phyloP scores from a whole-genome alignment of 2,113 vertebrate genomes.

The Limanda limanda region DNA sequence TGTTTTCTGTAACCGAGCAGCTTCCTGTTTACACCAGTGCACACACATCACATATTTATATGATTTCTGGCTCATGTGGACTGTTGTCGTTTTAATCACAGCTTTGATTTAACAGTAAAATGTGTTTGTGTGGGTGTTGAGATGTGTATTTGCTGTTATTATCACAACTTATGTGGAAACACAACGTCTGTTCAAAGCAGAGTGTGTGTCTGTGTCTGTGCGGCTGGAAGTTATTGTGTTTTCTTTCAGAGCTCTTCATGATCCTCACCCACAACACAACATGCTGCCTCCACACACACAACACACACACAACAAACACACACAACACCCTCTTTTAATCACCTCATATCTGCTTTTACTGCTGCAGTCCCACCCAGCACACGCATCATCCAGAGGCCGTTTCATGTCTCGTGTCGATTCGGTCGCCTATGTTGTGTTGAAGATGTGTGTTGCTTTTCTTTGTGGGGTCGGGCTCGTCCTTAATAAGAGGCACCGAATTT shows the following conservation, averaged over 20 bases:
- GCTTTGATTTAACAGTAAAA: too few species aligned
- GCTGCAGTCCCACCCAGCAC: slow-evolving; percentile 22
- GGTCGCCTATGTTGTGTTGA: slow-evolving; percentile 31
- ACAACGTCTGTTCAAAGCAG: background rate
- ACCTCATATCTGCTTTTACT: slow-evolving; percentile 31
- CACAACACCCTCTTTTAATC: slow-evolving; percentile 8
- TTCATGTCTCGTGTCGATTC: background rate
- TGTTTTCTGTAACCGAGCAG: too few species aligned
- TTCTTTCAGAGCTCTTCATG: background rate
- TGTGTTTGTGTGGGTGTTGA: too few species aligned
- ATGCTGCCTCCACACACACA: background rate
- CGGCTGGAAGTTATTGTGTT: background rate
- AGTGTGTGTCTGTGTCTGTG: background rate
- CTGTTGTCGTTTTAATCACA: too few species aligned
- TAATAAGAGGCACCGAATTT: slow-evolving; percentile 59
- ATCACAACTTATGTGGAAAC: background rate
- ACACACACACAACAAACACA: background rate
- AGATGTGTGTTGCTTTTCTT: slow-evolving; percentile 11
- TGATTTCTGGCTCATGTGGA: too few species aligned
- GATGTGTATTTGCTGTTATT: too few species aligned
- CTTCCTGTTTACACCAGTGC: too few species aligned
- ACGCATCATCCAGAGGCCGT: background rate
- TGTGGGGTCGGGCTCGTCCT: background rate
- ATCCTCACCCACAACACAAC: slow-evolving; percentile 35
- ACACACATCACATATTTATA: too few species aligned